Evolutionary conservation across 2,113 vertebrate genomes (phyloP), one percentile per base, ranked within the genome.

Genomic region (Onychostoma macrolepis): DNA sequence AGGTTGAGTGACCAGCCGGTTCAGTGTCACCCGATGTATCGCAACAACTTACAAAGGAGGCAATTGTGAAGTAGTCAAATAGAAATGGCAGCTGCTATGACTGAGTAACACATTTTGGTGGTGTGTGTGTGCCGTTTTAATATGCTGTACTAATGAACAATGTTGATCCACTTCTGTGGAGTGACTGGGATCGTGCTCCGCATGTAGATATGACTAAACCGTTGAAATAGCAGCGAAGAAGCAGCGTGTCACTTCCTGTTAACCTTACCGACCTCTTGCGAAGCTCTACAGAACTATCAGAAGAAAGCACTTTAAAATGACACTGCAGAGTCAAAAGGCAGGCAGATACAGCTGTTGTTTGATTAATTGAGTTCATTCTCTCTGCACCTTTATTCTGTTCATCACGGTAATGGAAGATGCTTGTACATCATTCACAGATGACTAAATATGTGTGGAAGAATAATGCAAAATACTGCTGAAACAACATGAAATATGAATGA

Each of bases 1-100:
- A 8, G 7, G 24, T 75, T 85, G 90, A 90, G 91, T 48, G 5
- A 90, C 89, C 92, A 45, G 76, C 65, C 90, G 90, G 90, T 91
- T 90, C 75, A 90, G 89, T 92, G 91, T 93, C 92, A 92, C 24
- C 9, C 86, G 89, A 89, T 89, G 91, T 87, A 93, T 94, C 87
- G 86, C 91, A 90, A n/a, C 38, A 74, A 74, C 38, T 43, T 85
- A 86, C 80, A 80, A 87, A 80, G 83, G 84, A 89, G 88, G 85
- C 80, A 0, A 4, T 74, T n/a, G 21, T 88, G 69, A 78, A 87
- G 53, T 85, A 78, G 90, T 89, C 89, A 80, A 43, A 69, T 80
- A 53, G 75, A 86, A 24, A 50, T 84, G 48, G 61, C 24, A 71
- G 50, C 48, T 80, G 83, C n/a, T 80, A 56, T 88, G 80, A 33